These are phyloP conservation scores for Motacilla alba DNA, from an alignment of 2,113 vertebrate species.

Conservation along the genomic window DNA sequence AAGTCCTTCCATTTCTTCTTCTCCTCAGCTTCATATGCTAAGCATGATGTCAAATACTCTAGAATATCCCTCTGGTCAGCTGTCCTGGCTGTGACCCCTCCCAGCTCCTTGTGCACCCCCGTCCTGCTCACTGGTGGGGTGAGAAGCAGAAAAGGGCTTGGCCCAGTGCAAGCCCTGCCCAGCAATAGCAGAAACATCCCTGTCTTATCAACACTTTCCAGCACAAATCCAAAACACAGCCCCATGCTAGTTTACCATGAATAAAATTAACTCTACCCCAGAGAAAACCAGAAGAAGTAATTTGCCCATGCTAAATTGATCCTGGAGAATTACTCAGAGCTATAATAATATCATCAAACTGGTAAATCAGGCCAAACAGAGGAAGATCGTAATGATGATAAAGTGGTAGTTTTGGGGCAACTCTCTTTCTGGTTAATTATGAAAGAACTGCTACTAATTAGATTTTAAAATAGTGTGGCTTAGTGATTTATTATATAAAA, in stretches of 20 bases:
- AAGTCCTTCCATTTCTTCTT: not conserved
- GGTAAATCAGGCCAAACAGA: not conserved
- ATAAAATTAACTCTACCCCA: not conserved
- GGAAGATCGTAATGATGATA: not conserved
- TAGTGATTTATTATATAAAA: not conserved
- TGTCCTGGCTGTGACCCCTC: not conserved
- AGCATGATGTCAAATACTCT: not conserved
- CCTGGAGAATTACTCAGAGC: not conserved
- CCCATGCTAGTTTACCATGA: not conserved
- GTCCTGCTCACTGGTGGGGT: not conserved
- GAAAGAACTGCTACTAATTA: not conserved
- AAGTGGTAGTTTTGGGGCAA: not conserved
- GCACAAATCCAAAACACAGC: not conserved
- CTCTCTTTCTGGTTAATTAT: not conserved
- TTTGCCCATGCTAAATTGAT: not conserved
- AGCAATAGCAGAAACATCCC: not conserved
- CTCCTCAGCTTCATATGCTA: not conserved
- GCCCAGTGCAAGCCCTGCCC: not conserved
- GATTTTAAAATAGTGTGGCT: not conserved
- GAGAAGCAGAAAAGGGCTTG: not conserved
- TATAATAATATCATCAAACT: not conserved
- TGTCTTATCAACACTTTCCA: not conserved
- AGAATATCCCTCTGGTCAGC: not conserved
- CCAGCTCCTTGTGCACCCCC: not conserved
- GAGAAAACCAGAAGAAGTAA: not conserved